phyloP scores from a whole-genome alignment of 2,888 invertebrate species.

The Fragum fragum region DNA sequence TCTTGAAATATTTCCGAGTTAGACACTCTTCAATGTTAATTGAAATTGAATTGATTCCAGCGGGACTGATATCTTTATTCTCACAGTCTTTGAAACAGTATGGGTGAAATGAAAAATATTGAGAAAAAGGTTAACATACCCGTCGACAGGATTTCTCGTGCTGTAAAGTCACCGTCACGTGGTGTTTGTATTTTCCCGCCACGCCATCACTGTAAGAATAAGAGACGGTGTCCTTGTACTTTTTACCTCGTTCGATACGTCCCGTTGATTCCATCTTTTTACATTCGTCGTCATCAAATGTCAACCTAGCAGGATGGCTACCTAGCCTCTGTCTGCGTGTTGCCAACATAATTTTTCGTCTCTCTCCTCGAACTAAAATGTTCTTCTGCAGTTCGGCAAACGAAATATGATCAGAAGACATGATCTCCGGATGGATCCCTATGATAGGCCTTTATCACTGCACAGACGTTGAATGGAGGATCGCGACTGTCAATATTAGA shows the following conservation, averaged over 20 bases:
- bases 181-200: slow-evolving; percentile 15
- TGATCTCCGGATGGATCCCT: background rate
- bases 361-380: background rate
- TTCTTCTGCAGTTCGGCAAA: background rate
- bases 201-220: slow-evolving; percentile 1
- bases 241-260: background rate
- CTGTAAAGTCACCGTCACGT: background rate
- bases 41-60: too few species aligned
- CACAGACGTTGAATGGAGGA: too few species aligned
- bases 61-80: too few species aligned
- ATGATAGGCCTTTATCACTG: too few species aligned
- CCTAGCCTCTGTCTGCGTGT: background rate
- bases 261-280: background rate
- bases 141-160: background rate
- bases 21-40: too few species aligned
- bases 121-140: too few species aligned
- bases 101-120: too few species aligned
- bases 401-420: background rate
- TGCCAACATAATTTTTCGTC: slow-evolving; percentile 12
- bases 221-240: background rate
- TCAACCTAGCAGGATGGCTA: background rate
- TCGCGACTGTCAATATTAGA: too few species aligned
- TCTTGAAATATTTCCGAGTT: too few species aligned
- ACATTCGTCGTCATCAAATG: too few species aligned
- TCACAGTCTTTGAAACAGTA: too few species aligned